A percentile compares a stretch with the other conserved stretches of the same genome.
phyloP scores from a whole-genome alignment of 1,140 invertebrate genomes.

The Leguminivora glycinivorella region DNA sequence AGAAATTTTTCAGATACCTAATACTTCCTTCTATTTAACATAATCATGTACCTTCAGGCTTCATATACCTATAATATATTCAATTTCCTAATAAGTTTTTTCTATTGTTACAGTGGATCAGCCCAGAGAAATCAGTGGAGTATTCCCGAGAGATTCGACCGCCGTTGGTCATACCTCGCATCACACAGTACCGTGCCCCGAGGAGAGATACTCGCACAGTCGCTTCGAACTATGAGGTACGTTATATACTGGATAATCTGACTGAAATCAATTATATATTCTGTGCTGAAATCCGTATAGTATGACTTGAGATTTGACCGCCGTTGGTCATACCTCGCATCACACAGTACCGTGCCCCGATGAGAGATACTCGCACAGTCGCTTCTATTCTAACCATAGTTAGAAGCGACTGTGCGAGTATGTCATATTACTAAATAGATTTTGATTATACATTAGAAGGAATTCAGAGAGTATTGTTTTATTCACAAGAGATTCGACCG shows the following conservation, averaged over 20 bases:
- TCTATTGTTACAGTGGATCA: constrained; percentile 70
- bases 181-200: constrained; percentile 67
- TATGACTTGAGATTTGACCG: constrained; percentile 65
- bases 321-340: constrained; percentile 73
- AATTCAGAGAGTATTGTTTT: no score
- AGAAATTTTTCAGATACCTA: no score
- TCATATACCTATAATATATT: not conserved
- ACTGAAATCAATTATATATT: no score
- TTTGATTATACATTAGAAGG: no score
- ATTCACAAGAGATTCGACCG: not conserved
- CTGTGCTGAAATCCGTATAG: constrained; percentile 65
- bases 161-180: constrained; percentile 71
- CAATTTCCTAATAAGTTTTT: constrained; percentile 3
- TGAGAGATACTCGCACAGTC: constrained; percentile 36
- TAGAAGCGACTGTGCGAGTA: constrained; percentile 4
- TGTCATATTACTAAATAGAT: not conserved
- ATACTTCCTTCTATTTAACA: no score
- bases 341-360: constrained; percentile 63
- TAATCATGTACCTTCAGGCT: no score
- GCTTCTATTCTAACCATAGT: no score
- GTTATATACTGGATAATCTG: not conserved
- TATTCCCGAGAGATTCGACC: constrained; percentile 68
- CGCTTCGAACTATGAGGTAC: constrained; percentile 54
- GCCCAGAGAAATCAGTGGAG: constrained; percentile 68
- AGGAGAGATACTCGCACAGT: constrained; percentile 42